Base-by-base conservation (phyloP, 1,140 invertebrate genomes). In the Drosophila ogumai region DNA sequence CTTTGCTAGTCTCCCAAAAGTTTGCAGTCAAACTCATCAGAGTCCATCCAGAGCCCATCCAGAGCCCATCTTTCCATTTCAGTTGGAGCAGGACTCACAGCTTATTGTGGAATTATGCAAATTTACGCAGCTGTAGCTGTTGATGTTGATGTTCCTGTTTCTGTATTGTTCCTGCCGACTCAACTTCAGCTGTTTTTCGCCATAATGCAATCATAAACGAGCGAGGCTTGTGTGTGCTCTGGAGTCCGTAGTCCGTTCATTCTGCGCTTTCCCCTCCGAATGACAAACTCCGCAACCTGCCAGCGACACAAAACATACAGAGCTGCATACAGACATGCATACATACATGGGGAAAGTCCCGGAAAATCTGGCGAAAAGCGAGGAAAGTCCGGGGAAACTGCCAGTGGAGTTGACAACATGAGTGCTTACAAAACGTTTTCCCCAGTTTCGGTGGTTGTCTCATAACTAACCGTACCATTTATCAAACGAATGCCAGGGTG, bases 81-180 rank as follows among this genome's bases (percentile, higher is more conserved):
- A 25, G 34, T 56, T 38, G 19, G 44, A 25, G 40, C 47, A 60
- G 61, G 64, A 46, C 69, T 60, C 60, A n/a, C 46, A 63, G 80
- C 80, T 76, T 79, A 79, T 82, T 82, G 75, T 49, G 80, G 76
- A 82, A 84, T 82, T 82, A 84, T 84, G 80, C 81, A 84, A 84
- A 84, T 82, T 76, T 60, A 76, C 61, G 66, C 72, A 82, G 76
- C 68, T 78, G 74, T 73, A 64, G 61, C 54, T 58, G 66, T 57
- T 59, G 77, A 44, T 75, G 65, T 71, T 66, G 54, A 44, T 64
- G 52, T 69, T 63, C 19, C 15, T 60, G 50, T 66, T 47, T n/a
- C 28, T 50, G 52, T 66, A 60, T 59, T 63, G 60, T 63, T 59
- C 4, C 13, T 63, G 54, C 32, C 32, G 52, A 40, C 50, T 57